phyloP scores from a whole-genome alignment of 2,888 invertebrate species.

The Nemapogon koenigi region DNA sequence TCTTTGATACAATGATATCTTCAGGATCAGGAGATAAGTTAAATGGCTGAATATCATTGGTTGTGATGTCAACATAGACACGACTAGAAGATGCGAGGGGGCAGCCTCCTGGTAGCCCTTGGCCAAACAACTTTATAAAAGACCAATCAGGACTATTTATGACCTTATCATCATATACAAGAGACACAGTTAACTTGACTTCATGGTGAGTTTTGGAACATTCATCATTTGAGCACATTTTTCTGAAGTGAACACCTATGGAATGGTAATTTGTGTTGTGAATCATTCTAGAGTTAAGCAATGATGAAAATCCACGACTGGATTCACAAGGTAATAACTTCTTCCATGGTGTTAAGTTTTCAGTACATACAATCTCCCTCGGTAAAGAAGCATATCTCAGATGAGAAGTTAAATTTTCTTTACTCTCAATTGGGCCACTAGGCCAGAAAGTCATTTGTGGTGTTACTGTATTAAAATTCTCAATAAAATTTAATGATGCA shows the following conservation, averaged over 20 bases:
- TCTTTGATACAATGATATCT: constrained; percentile 60
- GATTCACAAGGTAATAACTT: constrained; percentile 95
- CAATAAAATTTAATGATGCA: constrained; percentile 94
- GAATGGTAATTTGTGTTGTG: constrained; percentile 95
- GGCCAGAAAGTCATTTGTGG: constrained; percentile 87
- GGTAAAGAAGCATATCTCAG: constrained; percentile 90
- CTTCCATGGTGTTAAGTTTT: constrained; percentile 98
- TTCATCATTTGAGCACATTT: constrained; percentile 70
- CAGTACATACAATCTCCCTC: constrained; percentile 96
- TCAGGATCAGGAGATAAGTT: constrained; percentile 69
- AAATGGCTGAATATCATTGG: constrained; percentile 67
- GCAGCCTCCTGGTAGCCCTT: constrained; percentile 82
- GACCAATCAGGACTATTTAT: constrained; percentile 82
- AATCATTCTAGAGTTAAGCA: constrained; percentile 89
- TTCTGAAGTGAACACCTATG: constrained; percentile 83
- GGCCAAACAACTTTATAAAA: constrained; percentile 84
- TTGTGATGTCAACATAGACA: constrained; percentile 81
- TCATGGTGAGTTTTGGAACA: constrained; percentile 74
- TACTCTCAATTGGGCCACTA: constrained; percentile 62
- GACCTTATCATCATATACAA: constrained; percentile 84
- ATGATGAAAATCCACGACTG: constrained; percentile 83
- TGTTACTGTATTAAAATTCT: constrained; percentile 80
- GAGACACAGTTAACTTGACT: constrained; percentile 82
- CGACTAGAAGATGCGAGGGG: constrained; percentile 79
- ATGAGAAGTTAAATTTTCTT: constrained; percentile 57